Base-by-base conservation (phyloP, 2,888 invertebrate genomes). In the Limnephilus marmoratus region DNA sequence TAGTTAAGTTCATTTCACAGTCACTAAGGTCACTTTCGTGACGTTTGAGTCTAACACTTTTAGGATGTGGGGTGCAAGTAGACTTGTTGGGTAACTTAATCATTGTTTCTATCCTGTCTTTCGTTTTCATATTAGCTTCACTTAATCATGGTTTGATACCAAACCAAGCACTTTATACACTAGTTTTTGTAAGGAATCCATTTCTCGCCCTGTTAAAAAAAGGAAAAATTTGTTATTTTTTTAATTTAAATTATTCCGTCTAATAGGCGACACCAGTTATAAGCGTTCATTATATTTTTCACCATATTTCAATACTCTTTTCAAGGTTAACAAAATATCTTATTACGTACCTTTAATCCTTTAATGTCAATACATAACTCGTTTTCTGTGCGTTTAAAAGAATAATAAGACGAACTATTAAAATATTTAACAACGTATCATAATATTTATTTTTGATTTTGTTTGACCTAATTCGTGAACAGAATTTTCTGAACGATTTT, bases 21-120 rank as follows among this genome's bases (percentile, higher is more conserved):
- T 85, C 80, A 53, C 68, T 90, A 9, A 7, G n/a, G 53, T 86
- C 80, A 9, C 24, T n/a, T 13, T 81, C 5, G n/a, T 31, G 37
- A 18, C n/a, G 53, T 90, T 93, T 93, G 81, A 93, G 93, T 86
- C 93, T 83, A 5, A 93, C 93, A 90, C 93, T 93, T 41, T 93
- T 93, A 7, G 93, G 93, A 90, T 93, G 93, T 15, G 92, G 93
- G 18, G 91, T 91, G 90, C 87, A 91, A 13, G 88, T 92, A 15
- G 31, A 91, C 45, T 90, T 91, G 53, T 90, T 92, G 9, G 83
- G 90, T n/a, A 83, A 88, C 85, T 92, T 91, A 11, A 49, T 82
- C 37, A 82, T 53, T 85, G 89, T 85, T 41, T 86, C 45, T 49
- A 91, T 91, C 34, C 18, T 85, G 34, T 81, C 92, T 81, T 86